These are phyloP conservation scores for Pseudocheirus occidentalis DNA, from an alignment of 2,797 vertebrate species.

Conservation along the genomic window DNA sequence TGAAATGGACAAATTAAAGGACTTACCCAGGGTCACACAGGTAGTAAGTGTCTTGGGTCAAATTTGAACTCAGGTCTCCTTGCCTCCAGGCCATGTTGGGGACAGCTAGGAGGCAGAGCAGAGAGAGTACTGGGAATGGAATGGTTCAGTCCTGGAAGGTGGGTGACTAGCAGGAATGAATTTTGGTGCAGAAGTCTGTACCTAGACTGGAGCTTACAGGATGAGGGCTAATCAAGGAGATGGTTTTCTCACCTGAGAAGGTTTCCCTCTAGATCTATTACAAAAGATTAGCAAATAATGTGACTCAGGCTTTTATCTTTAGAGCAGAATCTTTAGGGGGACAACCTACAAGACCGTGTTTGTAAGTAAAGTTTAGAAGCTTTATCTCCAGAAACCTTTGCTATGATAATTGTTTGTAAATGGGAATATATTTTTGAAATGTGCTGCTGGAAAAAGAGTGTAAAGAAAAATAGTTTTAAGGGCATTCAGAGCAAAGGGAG, in stretches of 20 bases:
- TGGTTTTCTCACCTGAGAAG: background rate
- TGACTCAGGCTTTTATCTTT: background rate
- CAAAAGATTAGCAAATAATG: background rate
- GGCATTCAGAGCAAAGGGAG: background rate
- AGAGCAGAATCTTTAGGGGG: background rate
- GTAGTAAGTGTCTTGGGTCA: background rate
- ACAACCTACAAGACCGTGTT: background rate
- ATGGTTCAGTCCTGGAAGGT: background rate
- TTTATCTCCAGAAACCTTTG: background rate
- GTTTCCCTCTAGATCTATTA: background rate
- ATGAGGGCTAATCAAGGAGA: background rate
- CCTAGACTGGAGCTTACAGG: background rate
- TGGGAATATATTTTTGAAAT: background rate
- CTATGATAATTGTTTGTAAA: background rate
- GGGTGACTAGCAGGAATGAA: background rate
- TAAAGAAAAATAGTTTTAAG: background rate
- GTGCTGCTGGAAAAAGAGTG: background rate
- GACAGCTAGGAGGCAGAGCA: background rate
- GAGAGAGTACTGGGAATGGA: background rate
- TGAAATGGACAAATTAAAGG: background rate
- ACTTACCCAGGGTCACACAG: background rate
- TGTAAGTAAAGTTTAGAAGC: background rate
- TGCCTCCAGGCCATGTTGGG: background rate
- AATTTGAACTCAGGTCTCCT: background rate
- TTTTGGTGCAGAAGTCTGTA: background rate